Evolutionary conservation across 2,888 invertebrate species (phyloP), one percentile per base, ranked within the genome.

Genomic region (Hirtodrosophila histrioides): DNA sequence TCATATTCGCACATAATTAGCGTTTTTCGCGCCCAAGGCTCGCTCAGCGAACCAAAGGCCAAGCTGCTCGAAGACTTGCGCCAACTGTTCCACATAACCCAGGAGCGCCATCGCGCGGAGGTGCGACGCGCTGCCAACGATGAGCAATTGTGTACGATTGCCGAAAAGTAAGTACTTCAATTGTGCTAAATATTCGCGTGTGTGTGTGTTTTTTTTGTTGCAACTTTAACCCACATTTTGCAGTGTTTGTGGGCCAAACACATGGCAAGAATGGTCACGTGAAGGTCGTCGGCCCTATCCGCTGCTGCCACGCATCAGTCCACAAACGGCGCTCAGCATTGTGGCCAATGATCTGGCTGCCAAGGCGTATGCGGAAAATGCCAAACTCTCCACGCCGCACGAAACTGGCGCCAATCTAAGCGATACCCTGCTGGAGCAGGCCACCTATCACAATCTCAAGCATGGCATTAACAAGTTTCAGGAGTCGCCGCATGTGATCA

Each of bases 81-180:
- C 89, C 94, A 94, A 91, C 94, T 94, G 90, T 94, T 96, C 91
- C 96, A 97, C 92, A 97, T 98, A 91, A 95, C 97, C 69, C 94
- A 95, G 90, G 98, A 98, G 92, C 94, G 98, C 83, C 98, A 98
- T 92, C 95, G 96, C 88, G 97, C 97, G 56, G 98, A 98, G 93
- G 94, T 97, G 83, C 94, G 98, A 83, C 94, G 98, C 92, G 98
- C 97, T 86, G 95, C 97, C 58, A 98, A 97, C 92, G 98, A 98
- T 92, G 97, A 98, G 91, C 94, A 95, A 91, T 93, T 98, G 80
- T 94, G 95, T 78, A 96, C 97, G 60, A 96, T 98, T 91, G 97
- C 98, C 82, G 95, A 97, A 90, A 95, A 95, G 98, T 98, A 93
- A 94, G 94, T 1, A 33, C 40, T 53, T n/a, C 11, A 11, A 43